Evolutionary conservation across 92 coral and sea anemone species (phyloP), one percentile per base, ranked within the genome.

Genomic region (Zoanthus solanderi): DNA sequence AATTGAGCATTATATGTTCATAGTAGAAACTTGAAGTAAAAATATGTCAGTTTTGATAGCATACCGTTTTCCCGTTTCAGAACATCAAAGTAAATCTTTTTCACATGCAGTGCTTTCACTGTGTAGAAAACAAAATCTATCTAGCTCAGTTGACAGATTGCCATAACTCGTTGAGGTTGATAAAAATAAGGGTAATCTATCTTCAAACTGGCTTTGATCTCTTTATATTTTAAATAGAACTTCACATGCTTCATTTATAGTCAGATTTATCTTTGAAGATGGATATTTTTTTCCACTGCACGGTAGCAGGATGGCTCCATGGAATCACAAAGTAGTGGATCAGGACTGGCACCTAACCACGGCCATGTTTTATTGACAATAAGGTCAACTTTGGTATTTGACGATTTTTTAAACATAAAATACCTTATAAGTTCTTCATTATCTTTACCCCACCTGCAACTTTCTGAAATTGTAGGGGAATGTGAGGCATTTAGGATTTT

Each of bases 211-310:
- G 66, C 44, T 50, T 78, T 87, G n/a, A 72, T 86, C 47, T 87
- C 63, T 46, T 46, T 50, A 47, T 60, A 46, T 42, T 78, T 7
- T 9, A 87, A 29, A 65, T 28, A 78, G 76, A 78, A 67, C 18
- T 63, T 78, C 46, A 47, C 90, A 87, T 77, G 84, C 90, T 52
- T 87, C 84, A 28, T 58, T 44, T 48, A 87, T 63, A 31, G 77
- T 87, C 74, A 60, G 71, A 31, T 78, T 75, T 76, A 57, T 87
- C 69, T 87, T 60, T 34, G 85, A 87, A 87, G 81, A 87, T 77
- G 90, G 76, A 63, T 85, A 87, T 86, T 86, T 67, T 75, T 71
- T 84, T 84, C 65, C 54, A 75, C 88, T 69, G 76, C 71, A 65
- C 71, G 23, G 23, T 34, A 72, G 77, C 77, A 72, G 77, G 53